phyloP scores from a whole-genome alignment of 2,797 vertebrate species.

The Fistularia tabacaria region DNA sequence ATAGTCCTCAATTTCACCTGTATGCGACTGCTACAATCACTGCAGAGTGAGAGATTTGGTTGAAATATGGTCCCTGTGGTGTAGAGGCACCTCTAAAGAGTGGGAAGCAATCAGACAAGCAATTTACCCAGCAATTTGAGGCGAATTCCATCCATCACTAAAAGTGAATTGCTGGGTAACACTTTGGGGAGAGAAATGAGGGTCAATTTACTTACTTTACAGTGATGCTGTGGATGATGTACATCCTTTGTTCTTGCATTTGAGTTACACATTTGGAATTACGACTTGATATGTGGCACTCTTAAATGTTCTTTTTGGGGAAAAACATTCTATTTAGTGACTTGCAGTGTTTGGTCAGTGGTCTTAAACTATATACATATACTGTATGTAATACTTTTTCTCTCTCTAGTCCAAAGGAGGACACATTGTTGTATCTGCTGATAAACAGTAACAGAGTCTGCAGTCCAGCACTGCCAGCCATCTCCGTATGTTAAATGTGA shows the following conservation, averaged over 20 bases:
- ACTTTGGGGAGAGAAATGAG: constrained; percentile 11
- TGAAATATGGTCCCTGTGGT: constrained; percentile 11
- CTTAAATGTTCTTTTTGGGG: too few species aligned
- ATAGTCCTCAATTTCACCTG: background rate
- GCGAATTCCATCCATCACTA: constrained; percentile 32
- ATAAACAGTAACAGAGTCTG: too few species aligned
- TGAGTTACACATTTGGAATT: background rate
- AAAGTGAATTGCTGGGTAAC: constrained; percentile 24
- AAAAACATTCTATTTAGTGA: too few species aligned
- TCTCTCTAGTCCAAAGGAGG: too few species aligned
- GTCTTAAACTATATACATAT: too few species aligned
- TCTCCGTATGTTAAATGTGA: too few species aligned
- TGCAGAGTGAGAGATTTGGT: constrained; percentile 4
- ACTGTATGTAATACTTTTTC: too few species aligned
- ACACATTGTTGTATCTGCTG: too few species aligned
- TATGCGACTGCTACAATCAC: constrained; percentile 2
- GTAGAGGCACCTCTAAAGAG: constrained; percentile 14
- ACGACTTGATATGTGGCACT: too few species aligned
- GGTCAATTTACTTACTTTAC: constrained; percentile 20
- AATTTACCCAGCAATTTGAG: constrained; percentile 44
- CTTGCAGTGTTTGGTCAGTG: too few species aligned
- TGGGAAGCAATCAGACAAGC: constrained; percentile 38
- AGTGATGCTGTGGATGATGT: constrained; percentile 5
- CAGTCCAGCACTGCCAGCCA: too few species aligned
- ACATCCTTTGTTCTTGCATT: background rate